A percentile compares a stretch with the other conserved stretches of the same genome.
phyloP scores from a whole-genome alignment of 1,140 invertebrate species.

The Dryas iulia region DNA sequence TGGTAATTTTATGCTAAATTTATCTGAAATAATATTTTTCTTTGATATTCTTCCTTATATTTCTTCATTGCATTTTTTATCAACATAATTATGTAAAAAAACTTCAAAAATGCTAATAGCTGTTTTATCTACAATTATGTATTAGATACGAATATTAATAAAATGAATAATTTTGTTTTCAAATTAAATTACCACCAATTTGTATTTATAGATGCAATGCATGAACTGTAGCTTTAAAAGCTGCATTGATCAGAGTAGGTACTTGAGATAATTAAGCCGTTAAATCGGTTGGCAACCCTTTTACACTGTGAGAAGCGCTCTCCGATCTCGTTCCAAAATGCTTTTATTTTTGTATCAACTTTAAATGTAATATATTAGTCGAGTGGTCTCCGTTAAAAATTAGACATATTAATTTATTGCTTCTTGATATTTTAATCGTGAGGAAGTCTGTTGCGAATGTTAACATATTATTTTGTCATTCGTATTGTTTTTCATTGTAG shows the following conservation, averaged over 20 bases:
- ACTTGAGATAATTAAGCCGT: conserved; percentile 77
- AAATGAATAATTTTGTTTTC: not conserved
- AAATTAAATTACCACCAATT: not conserved
- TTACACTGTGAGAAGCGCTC: conserved; percentile 64
- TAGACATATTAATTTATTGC: conserved; percentile 26
- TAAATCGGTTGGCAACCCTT: conserved; percentile 71
- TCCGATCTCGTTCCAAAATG: conserved; percentile 43
- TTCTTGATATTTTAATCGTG: not conserved
- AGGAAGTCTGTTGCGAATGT: not conserved
- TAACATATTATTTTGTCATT: not conserved
- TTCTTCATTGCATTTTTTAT: not conserved
- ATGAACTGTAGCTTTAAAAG: conserved; percentile 50
- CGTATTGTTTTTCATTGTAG: no score
- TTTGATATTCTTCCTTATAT: not conserved
- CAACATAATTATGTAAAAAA: not conserved
- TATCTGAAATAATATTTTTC: not conserved
- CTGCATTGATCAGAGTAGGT: conserved; percentile 46
- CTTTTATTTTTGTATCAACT: conserved; percentile 64
- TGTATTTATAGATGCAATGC: conserved; percentile 47
- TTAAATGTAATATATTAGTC: conserved; percentile 52
- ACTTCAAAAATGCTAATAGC: not conserved
- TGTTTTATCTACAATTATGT: not conserved
- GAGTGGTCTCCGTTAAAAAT: conserved; percentile 40
- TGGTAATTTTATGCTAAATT: not conserved
- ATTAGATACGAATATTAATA: not conserved